Conservation (phyloP, 2,113 vertebrate species). For the Psittacara wagleri region DNA sequence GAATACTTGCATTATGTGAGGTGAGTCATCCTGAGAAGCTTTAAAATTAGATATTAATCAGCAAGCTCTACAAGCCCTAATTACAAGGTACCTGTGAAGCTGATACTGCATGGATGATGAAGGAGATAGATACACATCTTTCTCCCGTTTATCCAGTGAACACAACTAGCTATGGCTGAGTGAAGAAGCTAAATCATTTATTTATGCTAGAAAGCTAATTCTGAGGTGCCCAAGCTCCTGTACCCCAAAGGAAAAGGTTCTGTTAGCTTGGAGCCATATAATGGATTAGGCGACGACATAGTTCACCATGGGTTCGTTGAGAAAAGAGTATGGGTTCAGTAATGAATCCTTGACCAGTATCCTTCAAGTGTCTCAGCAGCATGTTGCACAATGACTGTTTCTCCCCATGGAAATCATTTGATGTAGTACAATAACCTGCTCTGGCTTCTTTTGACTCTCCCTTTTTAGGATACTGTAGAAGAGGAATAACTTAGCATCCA, state of each 20-base stretch:
- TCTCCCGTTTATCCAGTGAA: background rate
- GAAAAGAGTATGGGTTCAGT: background rate
- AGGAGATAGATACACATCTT: background rate
- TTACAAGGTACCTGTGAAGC: background rate
- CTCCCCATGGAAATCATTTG: background rate
- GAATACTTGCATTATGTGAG: background rate
- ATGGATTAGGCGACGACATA: background rate
- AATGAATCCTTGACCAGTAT: background rate
- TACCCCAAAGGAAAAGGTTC: background rate
- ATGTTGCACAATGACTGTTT: background rate
- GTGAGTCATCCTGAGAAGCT: background rate
- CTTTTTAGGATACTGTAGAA: background rate
- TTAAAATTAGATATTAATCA: conserved; percentile 32
- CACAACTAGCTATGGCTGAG: background rate
- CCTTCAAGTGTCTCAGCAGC: background rate
- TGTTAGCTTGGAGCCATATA: background rate
- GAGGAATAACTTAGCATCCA: conserved; percentile 1
- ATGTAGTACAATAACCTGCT: background rate
- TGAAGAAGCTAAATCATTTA: background rate
- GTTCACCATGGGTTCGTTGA: background rate
- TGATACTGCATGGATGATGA: background rate
- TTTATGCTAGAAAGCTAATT: background rate
- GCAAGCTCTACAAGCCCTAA: background rate
- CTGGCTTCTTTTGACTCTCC: conserved; percentile 23
- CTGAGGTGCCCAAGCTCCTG: background rate